phyloP scores from a whole-genome alignment of 2,113 vertebrate genomes.

The Ptilonorhynchus violaceus region DNA sequence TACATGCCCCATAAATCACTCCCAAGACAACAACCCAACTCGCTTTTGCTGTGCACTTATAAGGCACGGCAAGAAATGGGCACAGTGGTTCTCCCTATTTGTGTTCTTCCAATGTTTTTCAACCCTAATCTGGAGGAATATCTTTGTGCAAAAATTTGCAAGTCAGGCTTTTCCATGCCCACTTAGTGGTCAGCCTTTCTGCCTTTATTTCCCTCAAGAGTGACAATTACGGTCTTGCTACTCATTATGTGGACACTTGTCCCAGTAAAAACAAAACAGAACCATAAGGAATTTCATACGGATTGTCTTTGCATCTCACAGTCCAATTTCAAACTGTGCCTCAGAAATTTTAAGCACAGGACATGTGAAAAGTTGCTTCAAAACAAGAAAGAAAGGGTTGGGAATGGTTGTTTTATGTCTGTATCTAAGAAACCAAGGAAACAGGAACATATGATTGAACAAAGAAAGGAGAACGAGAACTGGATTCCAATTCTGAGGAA shows the following conservation, averaged over 20 bases:
- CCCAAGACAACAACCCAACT: background rate
- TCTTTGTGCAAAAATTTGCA: background rate
- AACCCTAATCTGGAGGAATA: background rate
- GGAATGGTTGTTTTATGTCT: background rate
- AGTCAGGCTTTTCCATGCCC: background rate
- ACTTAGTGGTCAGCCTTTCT: slow-evolving; percentile 1
- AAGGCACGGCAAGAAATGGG: background rate
- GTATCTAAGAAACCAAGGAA: background rate
- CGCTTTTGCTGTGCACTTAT: background rate
- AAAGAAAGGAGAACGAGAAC: background rate
- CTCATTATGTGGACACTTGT: background rate
- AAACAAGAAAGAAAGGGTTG: background rate
- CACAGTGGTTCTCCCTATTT: background rate
- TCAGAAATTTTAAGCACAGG: background rate
- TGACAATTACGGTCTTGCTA: background rate
- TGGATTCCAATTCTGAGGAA: background rate
- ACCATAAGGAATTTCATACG: background rate
- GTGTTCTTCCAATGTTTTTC: background rate
- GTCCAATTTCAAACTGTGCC: background rate
- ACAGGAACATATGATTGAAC: background rate
- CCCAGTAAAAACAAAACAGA: background rate
- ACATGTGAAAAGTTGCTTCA: background rate
- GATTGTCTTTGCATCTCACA: background rate
- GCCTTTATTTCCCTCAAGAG: background rate
- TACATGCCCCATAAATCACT: background rate